Conservation (phyloP, 2,113 vertebrate species). For the Gallinago undulata region DNA sequence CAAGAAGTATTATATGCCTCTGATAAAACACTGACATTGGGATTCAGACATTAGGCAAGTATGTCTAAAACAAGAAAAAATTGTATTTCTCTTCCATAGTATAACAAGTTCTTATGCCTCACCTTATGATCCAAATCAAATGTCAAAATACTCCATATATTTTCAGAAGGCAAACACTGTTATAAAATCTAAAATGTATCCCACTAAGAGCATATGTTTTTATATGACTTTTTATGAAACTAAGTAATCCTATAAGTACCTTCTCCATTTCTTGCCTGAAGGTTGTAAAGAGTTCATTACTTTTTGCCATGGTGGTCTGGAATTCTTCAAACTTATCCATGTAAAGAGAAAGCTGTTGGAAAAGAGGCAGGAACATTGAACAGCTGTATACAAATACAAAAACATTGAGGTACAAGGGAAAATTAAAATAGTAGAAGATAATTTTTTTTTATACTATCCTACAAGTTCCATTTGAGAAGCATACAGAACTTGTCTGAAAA, state of each 20-base stretch:
- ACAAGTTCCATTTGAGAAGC: not conserved
- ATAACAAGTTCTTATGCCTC: not conserved
- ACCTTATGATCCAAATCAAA: not conserved
- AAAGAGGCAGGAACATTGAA: not conserved
- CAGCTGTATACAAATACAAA: not conserved
- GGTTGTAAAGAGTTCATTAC: constrained; percentile 97
- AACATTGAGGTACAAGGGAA: not conserved
- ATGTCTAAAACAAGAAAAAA: not conserved
- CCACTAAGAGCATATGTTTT: not conserved
- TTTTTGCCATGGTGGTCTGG: constrained; percentile 97
- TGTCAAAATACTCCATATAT: not conserved
- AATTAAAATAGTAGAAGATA: not conserved
- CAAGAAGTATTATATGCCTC: accelerated
- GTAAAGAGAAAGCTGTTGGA: constrained; percentile 90
- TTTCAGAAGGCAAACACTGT: not conserved
- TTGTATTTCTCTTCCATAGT: not conserved
- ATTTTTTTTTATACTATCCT: not conserved
- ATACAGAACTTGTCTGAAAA: not conserved
- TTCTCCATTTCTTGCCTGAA: constrained; percentile 99
- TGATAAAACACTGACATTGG: not conserved
- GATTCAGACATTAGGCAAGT: not conserved
- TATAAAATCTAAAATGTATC: not conserved
- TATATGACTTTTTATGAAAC: not conserved
- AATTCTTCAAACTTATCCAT: constrained; percentile 99
- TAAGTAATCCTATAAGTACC: constrained; percentile 73